Conservation (phyloP, 2,888 invertebrate genomes). For the Chaitophorus viminalis region DNA sequence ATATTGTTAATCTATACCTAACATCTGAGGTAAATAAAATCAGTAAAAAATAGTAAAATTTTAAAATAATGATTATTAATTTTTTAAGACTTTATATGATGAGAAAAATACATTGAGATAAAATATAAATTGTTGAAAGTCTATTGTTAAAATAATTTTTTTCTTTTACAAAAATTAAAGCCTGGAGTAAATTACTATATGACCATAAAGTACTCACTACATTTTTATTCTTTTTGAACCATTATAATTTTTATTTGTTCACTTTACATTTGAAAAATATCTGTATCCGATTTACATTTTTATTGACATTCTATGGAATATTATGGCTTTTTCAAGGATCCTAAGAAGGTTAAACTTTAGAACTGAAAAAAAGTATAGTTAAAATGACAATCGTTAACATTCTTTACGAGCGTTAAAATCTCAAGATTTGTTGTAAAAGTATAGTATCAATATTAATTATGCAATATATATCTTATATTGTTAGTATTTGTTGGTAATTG, state of each 20-base stretch:
- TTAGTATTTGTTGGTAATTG: not conserved
- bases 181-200: not conserved
- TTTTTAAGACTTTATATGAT: not conserved
- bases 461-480: not conserved
- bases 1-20: too few species aligned
- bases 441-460: not conserved
- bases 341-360: slow-evolving; percentile 1
- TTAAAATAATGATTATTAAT: not conserved
- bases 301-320: not conserved
- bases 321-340: not conserved
- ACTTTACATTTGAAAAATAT: not conserved
- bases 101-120: not conserved
- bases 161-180: too few species aligned
- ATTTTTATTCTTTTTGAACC: not conserved
- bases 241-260: not conserved
- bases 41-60: not conserved
- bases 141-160: too few species aligned
- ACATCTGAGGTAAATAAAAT: not conserved
- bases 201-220: not conserved
- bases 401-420: slow-evolving; percentile 38
- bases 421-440: not conserved
- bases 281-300: not conserved
- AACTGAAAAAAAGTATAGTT: not conserved
- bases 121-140: not conserved
- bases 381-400: slow-evolving; percentile 6